Base-by-base conservation (phyloP, 2,888 invertebrate genomes). In the Sinohyriopsis cumingii region DNA sequence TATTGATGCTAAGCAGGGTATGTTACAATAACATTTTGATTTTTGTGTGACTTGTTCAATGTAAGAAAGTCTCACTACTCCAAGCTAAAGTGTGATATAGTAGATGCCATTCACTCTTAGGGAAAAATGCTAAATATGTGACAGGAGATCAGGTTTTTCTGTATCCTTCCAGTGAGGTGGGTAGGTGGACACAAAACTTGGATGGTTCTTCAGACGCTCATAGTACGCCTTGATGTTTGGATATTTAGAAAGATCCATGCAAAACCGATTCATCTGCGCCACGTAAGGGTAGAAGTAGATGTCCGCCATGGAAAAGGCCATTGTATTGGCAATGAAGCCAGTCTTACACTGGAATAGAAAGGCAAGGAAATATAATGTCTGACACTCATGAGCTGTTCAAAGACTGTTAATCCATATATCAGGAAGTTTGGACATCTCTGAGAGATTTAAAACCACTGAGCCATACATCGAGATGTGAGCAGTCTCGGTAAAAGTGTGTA, bases 161-260 rank as follows among this genome's bases (percentile, higher is more conserved):
- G 45, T 45, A 15, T 76, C 80, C 25, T 71, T 80, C 85, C 85
- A 86, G 72, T 86, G 84, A 1, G 86, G 86, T 6, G 86, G 86
- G 80, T 78, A 79, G 5, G 82, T 77, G 33, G 71, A 69, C 53
- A 80, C 55, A 19, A 85, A 78, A 15, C 79, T 78, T 5, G 79
- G 77, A 33, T 83, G 71, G 22, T 72, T 62, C 6, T 25, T 60
- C 33, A 84, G 57, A 7, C 33, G 62, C 19, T 82, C 72, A 68
- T 82, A 83, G 71, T 84, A 85, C 33, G 60, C 69, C 54, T 67
- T 57, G 45, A 85, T 59, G 5, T 67, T 67, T 7, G 81, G 80
- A 63, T 67, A 81, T n/a, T 71, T 67, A 0, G 65, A 67, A 2
- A 74, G 28, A 0, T 76, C 69, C 12, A 45, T 45, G 45, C 45